phyloP scores from a whole-genome alignment of 2,888 invertebrate species.

The Neelides folsomi region DNA sequence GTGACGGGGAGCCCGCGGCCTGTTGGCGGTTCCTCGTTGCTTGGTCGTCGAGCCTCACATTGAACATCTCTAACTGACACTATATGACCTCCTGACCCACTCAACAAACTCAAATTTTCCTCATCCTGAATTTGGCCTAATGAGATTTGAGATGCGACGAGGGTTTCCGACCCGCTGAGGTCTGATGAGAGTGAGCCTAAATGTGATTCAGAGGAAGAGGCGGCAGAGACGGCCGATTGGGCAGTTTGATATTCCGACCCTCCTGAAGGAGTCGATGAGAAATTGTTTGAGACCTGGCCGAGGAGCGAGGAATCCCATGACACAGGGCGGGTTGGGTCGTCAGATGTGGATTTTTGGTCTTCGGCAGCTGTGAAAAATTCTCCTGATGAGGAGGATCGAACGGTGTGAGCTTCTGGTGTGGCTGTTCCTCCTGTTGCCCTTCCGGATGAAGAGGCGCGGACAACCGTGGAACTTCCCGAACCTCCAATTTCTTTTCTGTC shows the following conservation, averaged over 20 bases:
- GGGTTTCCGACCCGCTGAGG: constrained; percentile 61
- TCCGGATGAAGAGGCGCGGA: background rate
- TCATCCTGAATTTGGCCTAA: constrained; percentile 54
- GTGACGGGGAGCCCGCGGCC: constrained; percentile 28
- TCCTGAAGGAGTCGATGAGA: constrained; percentile 19
- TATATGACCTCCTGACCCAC: background rate
- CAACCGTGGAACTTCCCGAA: background rate
- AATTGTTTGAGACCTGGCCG: constrained; percentile 30
- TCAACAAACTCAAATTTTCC: constrained; percentile 40
- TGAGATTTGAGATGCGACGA: constrained; percentile 79
- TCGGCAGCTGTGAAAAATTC: constrained; percentile 31
- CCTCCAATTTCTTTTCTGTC: constrained; percentile 10
- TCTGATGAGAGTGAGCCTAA: constrained; percentile 30
- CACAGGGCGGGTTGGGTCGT: constrained; percentile 32
- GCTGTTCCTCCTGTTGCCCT: constrained; percentile 1
- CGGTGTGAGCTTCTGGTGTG: constrained; percentile 17
- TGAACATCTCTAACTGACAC: constrained; percentile 20
- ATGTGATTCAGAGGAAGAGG: constrained; percentile 28
- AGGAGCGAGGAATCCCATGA: constrained; percentile 32
- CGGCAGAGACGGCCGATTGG: constrained; percentile 19
- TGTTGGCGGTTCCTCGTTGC: constrained; percentile 12
- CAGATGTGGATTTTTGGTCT: constrained; percentile 26
- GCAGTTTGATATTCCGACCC: constrained; percentile 31
- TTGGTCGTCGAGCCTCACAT: constrained; percentile 20
- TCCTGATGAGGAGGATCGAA: constrained; percentile 29